A percentile compares a stretch with the other conserved stretches of the same genome.
phyloP scores from a whole-genome alignment of 64 coral and sea anemone species.

The Astreopora myriophthalma region DNA sequence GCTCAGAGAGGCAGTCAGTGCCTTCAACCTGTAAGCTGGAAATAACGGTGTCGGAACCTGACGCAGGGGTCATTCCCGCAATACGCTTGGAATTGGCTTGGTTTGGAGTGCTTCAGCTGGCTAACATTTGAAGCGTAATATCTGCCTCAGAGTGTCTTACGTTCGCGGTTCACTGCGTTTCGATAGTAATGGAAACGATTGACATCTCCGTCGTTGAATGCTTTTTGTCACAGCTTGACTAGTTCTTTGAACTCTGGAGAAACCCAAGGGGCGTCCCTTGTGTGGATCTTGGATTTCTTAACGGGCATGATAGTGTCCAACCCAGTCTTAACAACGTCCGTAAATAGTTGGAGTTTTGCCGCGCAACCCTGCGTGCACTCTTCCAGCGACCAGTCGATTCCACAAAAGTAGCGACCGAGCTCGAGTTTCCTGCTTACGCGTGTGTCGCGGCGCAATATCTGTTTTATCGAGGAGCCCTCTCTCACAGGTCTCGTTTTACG shows the following conservation, averaged over 20 bases:
- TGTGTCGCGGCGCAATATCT: no score
- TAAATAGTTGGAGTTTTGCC: background rate
- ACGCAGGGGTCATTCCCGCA: constrained; percentile 29
- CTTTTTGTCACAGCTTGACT: background rate
- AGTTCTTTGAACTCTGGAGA: constrained; percentile 25
- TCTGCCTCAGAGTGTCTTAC: background rate
- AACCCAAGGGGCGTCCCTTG: constrained; percentile 14
- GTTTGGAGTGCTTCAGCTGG: no score
- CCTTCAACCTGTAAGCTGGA: constrained; percentile 34
- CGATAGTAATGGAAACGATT: background rate
- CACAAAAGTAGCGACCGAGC: background rate
- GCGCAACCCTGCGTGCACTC: background rate
- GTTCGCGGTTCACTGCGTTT: background rate
- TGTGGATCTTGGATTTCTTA: background rate
- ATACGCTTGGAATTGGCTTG: no score
- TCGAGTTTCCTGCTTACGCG: background rate
- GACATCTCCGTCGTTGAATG: background rate
- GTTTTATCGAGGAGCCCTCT: no score
- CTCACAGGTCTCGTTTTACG: no score
- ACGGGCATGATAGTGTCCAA: background rate
- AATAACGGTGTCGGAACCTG: background rate
- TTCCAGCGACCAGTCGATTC: background rate
- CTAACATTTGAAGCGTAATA: background rate
- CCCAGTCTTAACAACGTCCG: background rate
- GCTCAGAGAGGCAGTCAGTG: background rate